Evolutionary conservation across 2,888 invertebrate genomes (phyloP).

Genomic region (Byasa hedistus): DNA sequence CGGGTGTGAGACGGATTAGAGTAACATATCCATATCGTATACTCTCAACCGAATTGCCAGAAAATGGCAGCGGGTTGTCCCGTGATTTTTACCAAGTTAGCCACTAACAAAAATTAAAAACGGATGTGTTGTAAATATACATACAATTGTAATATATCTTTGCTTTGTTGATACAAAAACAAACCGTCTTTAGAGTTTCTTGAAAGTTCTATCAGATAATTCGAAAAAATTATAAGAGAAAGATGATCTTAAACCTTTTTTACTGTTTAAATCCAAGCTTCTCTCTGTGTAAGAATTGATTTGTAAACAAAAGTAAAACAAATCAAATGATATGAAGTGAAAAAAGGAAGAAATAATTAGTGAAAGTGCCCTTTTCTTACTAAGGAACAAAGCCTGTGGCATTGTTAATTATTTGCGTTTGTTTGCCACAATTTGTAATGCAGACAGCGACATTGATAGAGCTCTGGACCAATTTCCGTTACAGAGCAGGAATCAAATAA

Average conservation of each 20-base stretch:
- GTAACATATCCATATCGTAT: no score
- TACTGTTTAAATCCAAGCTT: neutral
- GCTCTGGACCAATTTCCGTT: neutral
- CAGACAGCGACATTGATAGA: neutral
- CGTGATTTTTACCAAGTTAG: no score
- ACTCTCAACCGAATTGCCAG: no score
- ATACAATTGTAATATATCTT: no score
- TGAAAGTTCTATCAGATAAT: no score
- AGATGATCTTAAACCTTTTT: neutral
- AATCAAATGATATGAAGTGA: neutral
- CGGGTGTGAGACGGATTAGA: no score
- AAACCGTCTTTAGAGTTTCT: no score
- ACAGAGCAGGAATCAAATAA: neutral
- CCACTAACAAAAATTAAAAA: no score
- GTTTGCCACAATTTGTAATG: neutral
- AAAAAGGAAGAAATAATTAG: neutral
- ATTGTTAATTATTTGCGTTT: slow-evolving; percentile 6
- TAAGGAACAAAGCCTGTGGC: neutral
- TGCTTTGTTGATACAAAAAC: no score
- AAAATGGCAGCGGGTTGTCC: no score
- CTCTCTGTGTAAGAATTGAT: neutral
- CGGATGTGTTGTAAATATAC: no score
- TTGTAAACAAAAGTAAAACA: neutral
- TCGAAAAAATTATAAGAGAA: no score
- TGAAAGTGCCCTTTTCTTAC: neutral